These are phyloP conservation scores for Sarcophaga variegata DNA, from an alignment of 2,888 invertebrate species.

Conservation along the genomic window DNA sequence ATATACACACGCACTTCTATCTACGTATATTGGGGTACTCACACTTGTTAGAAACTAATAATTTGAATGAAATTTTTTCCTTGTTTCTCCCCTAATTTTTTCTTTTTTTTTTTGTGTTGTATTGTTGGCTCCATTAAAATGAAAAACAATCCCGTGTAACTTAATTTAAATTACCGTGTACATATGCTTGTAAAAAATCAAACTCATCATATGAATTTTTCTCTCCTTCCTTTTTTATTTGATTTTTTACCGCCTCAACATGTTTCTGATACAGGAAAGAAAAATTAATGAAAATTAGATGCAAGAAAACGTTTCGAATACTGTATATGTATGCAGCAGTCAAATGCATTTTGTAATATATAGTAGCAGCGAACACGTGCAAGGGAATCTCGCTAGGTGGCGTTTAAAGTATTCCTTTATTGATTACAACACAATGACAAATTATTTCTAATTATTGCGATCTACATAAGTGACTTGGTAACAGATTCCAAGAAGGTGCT, in stretches of 20 bases:
- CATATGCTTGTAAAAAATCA: neutral
- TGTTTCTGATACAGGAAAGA: slow-evolving; percentile 3
- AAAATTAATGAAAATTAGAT: neutral
- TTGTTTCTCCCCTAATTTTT: neutral
- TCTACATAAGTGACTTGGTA: too few relatives aligned
- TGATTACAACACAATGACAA: too few relatives aligned
- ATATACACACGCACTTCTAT: neutral
- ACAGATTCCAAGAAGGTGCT: too few relatives aligned
- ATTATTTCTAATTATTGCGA: too few relatives aligned
- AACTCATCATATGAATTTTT: slow-evolving; percentile 42
- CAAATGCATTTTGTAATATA: too few relatives aligned
- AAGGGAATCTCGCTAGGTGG: too few relatives aligned
- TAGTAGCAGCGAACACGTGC: too few relatives aligned
- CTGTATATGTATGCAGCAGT: too few relatives aligned
- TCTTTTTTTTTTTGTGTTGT: neutral
- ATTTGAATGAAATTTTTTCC: neutral
- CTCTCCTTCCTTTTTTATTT: slow-evolving; percentile 1
- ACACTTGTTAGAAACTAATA: slow-evolving; percentile 23
- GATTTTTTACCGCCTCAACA: slow-evolving; percentile 40
- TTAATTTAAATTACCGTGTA: slow-evolving; percentile 42
- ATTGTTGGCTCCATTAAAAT: neutral
- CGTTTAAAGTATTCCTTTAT: too few relatives aligned
- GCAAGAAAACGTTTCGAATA: too few relatives aligned
- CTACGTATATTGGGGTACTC: neutral
- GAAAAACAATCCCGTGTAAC: neutral